Evolutionary conservation across 2,888 invertebrate genomes (phyloP).

Genomic region (Galeruca laticollis): DNA sequence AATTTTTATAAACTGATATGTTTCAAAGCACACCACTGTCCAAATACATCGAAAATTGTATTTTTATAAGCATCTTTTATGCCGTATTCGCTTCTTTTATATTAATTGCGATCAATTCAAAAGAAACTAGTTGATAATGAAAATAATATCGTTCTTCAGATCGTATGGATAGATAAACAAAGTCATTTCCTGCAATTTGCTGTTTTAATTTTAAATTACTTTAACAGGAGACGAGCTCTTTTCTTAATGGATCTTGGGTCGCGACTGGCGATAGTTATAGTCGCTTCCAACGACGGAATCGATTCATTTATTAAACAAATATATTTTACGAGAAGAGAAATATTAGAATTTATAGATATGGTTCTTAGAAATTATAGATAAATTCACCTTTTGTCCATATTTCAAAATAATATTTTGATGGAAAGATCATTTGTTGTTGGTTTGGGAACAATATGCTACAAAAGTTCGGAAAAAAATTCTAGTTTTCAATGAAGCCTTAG

Average conservation of each 20-base stretch:
- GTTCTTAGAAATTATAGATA: no score
- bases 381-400: no score
- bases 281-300: background rate
- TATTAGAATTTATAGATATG: no score
- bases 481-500: no score
- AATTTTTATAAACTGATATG: no score
- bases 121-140: slow-evolving; percentile 38
- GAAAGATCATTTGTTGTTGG: no score
- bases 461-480: no score
- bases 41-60: background rate
- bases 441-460: no score
- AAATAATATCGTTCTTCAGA: slow-evolving; percentile 40
- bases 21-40: background rate
- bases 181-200: slow-evolving; percentile 50
- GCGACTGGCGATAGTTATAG: background rate
- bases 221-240: slow-evolving; percentile 41
- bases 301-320: background rate
- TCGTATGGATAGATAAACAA: slow-evolving; percentile 43
- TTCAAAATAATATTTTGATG: no score
- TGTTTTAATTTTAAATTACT: slow-evolving; percentile 48
- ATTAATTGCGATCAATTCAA: slow-evolving; percentile 26
- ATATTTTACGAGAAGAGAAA: background rate
- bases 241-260: slow-evolving; percentile 29
- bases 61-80: background rate
- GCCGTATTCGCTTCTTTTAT: slow-evolving; percentile 12